A percentile compares a stretch with the other conserved stretches of the same genome.
phyloP scores from a whole-genome alignment of 2,113 vertebrate genomes.

The Meleagris gallopavo region DNA sequence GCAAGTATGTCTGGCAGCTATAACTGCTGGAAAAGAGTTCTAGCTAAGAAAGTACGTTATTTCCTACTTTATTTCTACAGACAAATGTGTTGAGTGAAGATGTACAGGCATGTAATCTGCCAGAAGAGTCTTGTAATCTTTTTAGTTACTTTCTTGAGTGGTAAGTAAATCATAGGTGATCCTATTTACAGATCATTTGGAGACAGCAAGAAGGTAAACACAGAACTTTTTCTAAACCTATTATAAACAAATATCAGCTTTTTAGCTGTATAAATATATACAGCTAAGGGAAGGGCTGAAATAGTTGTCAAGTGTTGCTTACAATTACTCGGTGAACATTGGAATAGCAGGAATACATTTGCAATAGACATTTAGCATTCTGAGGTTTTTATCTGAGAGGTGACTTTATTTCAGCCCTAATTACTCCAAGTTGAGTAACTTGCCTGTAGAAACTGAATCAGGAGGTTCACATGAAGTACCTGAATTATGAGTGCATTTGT shows the following conservation, averaged over 20 bases:
- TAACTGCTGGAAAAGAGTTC: not conserved
- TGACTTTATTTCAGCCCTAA: not conserved
- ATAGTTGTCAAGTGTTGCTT: not conserved
- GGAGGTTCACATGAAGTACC: not conserved
- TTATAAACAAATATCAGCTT: not conserved
- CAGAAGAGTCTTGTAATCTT: not conserved
- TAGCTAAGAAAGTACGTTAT: not conserved
- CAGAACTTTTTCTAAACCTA: not conserved
- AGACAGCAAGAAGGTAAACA: not conserved
- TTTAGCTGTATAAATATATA: not conserved
- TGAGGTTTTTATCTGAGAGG: not conserved
- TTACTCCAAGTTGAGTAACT: not conserved
- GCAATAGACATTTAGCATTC: not conserved
- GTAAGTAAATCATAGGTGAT: not conserved
- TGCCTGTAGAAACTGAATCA: not conserved
- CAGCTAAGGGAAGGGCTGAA: not conserved
- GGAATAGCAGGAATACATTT: not conserved
- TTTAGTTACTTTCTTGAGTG: not conserved
- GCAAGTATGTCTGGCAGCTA: not conserved
- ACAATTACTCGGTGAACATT: not conserved
- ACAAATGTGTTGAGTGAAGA: not conserved
- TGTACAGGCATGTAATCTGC: not conserved
- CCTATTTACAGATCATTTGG: not conserved
- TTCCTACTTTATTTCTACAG: slow-evolving; percentile 19
- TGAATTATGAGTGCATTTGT: not conserved